Conservation (phyloP, 2,888 invertebrate species). For the Mythimna albipuncta region DNA sequence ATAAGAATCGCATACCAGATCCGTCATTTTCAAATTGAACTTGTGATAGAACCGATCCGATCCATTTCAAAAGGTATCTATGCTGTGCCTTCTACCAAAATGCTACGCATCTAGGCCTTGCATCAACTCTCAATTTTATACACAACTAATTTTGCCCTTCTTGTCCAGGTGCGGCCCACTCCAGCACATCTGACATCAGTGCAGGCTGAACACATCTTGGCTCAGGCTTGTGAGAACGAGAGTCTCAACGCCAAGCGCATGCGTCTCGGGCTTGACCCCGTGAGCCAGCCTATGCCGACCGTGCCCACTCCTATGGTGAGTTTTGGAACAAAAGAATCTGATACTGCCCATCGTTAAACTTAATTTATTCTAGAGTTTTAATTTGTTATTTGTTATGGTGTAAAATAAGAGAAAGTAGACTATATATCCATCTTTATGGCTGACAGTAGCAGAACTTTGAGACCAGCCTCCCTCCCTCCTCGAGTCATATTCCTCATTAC, state of each 20-base stretch:
- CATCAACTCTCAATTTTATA: background rate
- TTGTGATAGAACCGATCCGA: background rate
- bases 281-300: slow-evolving; percentile 96
- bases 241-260: slow-evolving; percentile 99
- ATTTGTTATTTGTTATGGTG: no score
- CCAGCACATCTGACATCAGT: slow-evolving; percentile 99
- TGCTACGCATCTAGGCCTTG: background rate
- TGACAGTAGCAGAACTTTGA: background rate
- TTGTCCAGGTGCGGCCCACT: slow-evolving; percentile 95
- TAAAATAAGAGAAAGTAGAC: no score
- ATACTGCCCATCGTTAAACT: background rate
- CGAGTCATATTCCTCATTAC: no score
- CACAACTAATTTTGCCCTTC: slow-evolving; percentile 7
- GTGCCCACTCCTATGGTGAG: slow-evolving; percentile 92
- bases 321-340: slow-evolving; percentile 30
- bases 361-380: background rate
- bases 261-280: slow-evolving; percentile 98
- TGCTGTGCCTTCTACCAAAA: background rate
- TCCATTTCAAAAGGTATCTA: background rate
- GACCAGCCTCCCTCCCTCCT: background rate
- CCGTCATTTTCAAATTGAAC: background rate
- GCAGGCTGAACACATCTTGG: slow-evolving; percentile 98
- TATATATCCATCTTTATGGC: no score
- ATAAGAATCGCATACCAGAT: background rate
- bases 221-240: slow-evolving; percentile 99